Percentiles rank a stretch among this genome's conserved stretches.
phyloP scores from a whole-genome alignment of 2,113 vertebrate species.

The Leptobrachium leishanense region DNA sequence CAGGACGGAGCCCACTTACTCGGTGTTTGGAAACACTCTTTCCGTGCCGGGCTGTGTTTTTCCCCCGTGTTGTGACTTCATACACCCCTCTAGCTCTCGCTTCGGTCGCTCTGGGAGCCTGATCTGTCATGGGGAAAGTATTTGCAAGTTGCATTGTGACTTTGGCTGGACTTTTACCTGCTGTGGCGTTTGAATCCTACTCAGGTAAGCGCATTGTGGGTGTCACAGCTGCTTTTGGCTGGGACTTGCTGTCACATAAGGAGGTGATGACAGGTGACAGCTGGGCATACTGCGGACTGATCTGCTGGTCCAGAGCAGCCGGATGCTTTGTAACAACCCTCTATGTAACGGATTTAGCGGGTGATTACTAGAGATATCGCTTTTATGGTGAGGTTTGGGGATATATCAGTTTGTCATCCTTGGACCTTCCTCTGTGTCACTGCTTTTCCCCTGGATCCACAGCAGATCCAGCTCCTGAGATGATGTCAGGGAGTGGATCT shows the following conservation, averaged over 20 bases:
- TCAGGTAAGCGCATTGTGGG: conserved; percentile 62
- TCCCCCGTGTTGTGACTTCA: background rate
- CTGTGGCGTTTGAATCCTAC: conserved; percentile 62
- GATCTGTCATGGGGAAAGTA: conserved; percentile 62
- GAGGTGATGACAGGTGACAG: background rate
- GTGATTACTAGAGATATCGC: too few relatives aligned
- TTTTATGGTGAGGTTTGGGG: too few relatives aligned
- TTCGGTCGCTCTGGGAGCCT: background rate
- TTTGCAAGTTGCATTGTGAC: conserved; percentile 71
- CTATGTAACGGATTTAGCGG: too few relatives aligned
- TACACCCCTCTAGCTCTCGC: background rate
- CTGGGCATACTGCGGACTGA: background rate
- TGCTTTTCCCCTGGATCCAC: too few relatives aligned
- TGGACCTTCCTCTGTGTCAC: too few relatives aligned
- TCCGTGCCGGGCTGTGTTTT: too few relatives aligned
- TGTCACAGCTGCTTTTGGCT: background rate
- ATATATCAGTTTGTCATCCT: too few relatives aligned
- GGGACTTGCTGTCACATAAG: too few relatives aligned
- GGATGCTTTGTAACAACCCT: background rate
- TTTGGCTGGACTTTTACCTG: conserved; percentile 73
- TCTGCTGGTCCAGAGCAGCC: background rate
- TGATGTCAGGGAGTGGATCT: background rate
- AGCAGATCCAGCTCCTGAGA: too few relatives aligned
- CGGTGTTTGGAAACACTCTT: background rate
- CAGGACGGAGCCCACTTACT: conserved; percentile 47